Percentiles rank a stretch among this genome's conserved stretches.
Evolutionary conservation across 2,113 vertebrate genomes (phyloP).

Genomic region (Antechinus flavipes): DNA sequence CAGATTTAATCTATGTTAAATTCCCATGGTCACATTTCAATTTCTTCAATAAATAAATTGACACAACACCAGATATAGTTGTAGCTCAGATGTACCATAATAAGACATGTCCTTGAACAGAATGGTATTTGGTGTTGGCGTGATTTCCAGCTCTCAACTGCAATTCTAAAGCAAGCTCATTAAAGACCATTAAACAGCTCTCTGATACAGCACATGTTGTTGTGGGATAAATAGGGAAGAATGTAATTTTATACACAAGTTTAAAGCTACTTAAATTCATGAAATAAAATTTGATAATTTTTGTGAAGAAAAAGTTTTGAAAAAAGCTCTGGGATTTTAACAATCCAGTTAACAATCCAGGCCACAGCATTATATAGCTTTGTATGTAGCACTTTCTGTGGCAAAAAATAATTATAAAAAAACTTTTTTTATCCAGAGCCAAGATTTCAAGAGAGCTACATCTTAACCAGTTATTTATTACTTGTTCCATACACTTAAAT

Average conservation of each 20-base stretch:
- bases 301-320: background rate
- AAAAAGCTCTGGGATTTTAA: background rate
- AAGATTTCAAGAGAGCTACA: background rate
- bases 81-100: background rate
- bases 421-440: background rate
- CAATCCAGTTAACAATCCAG: too few species aligned
- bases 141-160: background rate
- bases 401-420: fast-evolving
- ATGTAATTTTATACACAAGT: background rate
- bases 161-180: constrained; percentile 27
- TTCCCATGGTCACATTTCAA: background rate
- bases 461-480: too few species aligned
- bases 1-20: background rate
- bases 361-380: fast-evolving
- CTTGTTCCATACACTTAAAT: background rate
- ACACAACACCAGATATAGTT: constrained; percentile 7
- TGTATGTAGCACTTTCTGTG: background rate
- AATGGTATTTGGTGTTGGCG: background rate
- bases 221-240: background rate
- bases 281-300: background rate
- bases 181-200: background rate
- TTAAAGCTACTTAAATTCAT: background rate
- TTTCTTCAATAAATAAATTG: background rate
- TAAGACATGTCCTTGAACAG: background rate
- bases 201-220: background rate